Evolutionary conservation across 2,888 invertebrate species (phyloP).

Genomic region (Fragum whitleyi): DNA sequence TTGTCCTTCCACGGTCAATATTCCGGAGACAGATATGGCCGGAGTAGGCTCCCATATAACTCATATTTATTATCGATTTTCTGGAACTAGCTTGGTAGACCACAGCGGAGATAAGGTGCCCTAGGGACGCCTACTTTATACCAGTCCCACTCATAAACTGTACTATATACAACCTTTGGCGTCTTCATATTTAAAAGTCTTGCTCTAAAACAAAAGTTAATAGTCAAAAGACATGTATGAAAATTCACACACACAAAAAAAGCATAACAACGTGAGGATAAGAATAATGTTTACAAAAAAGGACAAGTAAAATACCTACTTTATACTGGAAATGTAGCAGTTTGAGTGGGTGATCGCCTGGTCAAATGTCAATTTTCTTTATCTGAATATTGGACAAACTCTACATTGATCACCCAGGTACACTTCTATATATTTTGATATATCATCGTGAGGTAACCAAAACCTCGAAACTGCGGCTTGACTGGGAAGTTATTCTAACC

Average conservation of each 20-base stretch:
- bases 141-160: neutral
- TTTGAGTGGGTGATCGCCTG: too few relatives aligned
- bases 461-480: too few relatives aligned
- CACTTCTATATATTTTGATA: too few relatives aligned
- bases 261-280: too few relatives aligned
- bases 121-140: slow-evolving; percentile 5
- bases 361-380: too few relatives aligned
- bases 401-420: too few relatives aligned
- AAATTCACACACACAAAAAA: neutral
- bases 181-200: neutral
- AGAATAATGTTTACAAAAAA: too few relatives aligned
- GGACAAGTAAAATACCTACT: too few relatives aligned
- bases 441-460: too few relatives aligned
- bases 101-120: slow-evolving; percentile 5
- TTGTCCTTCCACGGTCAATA: slow-evolving; percentile 8
- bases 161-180: neutral
- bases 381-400: too few relatives aligned
- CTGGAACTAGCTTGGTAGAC: neutral
- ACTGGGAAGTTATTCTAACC: too few relatives aligned
- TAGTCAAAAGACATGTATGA: neutral
- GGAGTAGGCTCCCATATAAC: slow-evolving; percentile 8
- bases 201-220: neutral
- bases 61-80: slow-evolving; percentile 28
- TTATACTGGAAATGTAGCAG: too few relatives aligned
- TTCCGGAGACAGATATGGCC: slow-evolving; percentile 10